Percentiles rank a stretch among this genome's conserved stretches.
These are phyloP conservation scores for Rhingia rostrata DNA, from an alignment of 2,888 invertebrate species.

Conservation along the genomic window DNA sequence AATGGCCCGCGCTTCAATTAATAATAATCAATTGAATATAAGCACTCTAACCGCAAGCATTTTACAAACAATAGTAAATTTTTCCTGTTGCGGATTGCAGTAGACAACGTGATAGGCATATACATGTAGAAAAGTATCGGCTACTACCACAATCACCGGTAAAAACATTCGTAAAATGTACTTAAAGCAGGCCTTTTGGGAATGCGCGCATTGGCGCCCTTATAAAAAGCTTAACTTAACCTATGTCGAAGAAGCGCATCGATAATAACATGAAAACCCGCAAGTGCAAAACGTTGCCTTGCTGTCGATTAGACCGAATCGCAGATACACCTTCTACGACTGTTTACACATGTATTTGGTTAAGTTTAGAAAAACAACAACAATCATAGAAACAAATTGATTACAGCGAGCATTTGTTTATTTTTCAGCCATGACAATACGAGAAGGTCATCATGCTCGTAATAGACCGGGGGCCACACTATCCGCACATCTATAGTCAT, in stretches of 20 bases:
- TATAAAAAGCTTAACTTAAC: conserved; percentile 34
- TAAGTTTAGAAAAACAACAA: conserved; percentile 9
- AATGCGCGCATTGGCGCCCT: conserved; percentile 45
- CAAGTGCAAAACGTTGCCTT: conserved; percentile 72
- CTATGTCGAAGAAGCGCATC: conserved; percentile 29
- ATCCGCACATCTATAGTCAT: conserved; percentile 39
- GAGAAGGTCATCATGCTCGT: conserved; percentile 81
- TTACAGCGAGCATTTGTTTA: conserved; percentile 67
- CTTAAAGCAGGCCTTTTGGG: conserved; percentile 17
- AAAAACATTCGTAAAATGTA: conserved; percentile 8
- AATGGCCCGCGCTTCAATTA: conserved; percentile 47
- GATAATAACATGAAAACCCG: conserved; percentile 64
- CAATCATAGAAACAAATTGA: conserved; percentile 17
- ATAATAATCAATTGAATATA: conserved; percentile 60
- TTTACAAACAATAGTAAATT: conserved; percentile 14
- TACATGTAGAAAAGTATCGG: no score
- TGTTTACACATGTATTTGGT: background rate
- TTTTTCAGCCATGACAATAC: conserved; percentile 82
- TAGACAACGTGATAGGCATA: conserved; percentile 5
- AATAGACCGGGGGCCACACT: conserved; percentile 72
- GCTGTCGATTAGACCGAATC: conserved; percentile 60
- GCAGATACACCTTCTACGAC: conserved; percentile 33
- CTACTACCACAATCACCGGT: conserved; percentile 4
- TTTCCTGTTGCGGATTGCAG: conserved; percentile 48
- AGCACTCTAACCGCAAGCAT: conserved; percentile 52